A percentile compares a stretch with the other conserved stretches of the same genome.
phyloP scores from a whole-genome alignment of 1,140 invertebrate species.

The Holotrichia oblita region DNA sequence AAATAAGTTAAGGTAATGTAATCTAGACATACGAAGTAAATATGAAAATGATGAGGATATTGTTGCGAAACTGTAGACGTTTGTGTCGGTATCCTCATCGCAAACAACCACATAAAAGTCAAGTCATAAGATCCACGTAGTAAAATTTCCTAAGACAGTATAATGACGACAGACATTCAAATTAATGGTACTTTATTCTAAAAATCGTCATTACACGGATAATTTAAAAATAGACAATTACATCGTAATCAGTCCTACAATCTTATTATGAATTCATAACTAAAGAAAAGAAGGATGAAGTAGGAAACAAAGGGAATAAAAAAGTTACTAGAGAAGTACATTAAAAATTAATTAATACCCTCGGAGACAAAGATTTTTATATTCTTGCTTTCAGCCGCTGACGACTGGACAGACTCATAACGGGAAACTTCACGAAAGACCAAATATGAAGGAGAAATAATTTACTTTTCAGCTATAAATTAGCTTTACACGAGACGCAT shows the following conservation, averaged over 20 bases:
- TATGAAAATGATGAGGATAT: neutral
- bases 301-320: conserved; percentile 48
- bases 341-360: conserved; percentile 56
- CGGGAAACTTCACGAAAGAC: neutral
- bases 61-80: conserved; percentile 3
- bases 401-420: neutral
- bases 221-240: conserved; percentile 47
- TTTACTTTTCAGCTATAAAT: conserved; percentile 6
- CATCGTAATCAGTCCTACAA: conserved; percentile 50
- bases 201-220: conserved; percentile 30
- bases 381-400: conserved; percentile 21
- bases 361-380: conserved; percentile 52
- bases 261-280: conserved; percentile 54
- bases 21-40: too few relatives aligned
- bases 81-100: neutral
- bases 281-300: conserved; percentile 45
- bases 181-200: conserved; percentile 30
- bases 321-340: conserved; percentile 54
- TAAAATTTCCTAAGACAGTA: conserved; percentile 18
- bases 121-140: neutral
- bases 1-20: too few relatives aligned
- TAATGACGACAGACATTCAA: conserved; percentile 19
- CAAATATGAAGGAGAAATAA: neutral
- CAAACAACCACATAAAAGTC: conserved; percentile 27
- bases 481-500: neutral